Percentiles rank a stretch among this genome's conserved stretches.
Evolutionary conservation across 2,888 invertebrate species (phyloP).

Genomic region (Boloria selene): DNA sequence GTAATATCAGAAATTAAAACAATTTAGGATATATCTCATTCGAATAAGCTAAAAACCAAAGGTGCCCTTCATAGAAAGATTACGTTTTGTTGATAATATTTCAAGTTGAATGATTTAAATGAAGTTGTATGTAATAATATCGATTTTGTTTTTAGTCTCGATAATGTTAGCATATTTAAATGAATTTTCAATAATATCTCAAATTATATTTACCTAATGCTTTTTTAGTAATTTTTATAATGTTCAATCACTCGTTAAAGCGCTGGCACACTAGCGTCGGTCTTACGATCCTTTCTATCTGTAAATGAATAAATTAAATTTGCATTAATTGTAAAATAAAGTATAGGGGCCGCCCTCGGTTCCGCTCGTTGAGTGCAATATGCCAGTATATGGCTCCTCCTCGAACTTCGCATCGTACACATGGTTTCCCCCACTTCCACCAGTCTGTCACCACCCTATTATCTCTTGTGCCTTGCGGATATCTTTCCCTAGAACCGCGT

Average conservation of each 20-base stretch:
- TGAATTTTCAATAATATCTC: constrained; percentile 79
- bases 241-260: constrained; percentile 80
- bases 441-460: constrained; percentile 50
- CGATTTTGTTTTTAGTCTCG: constrained; percentile 78
- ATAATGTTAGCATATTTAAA: constrained; percentile 78
- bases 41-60: constrained; percentile 91
- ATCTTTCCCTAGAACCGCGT: constrained; percentile 42
- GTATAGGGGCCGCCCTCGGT: constrained; percentile 53
- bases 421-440: constrained; percentile 28
- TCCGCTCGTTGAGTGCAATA: constrained; percentile 56
- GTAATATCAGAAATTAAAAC: constrained; percentile 77
- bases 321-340: constrained; percentile 56
- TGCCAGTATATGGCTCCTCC: constrained; percentile 54
- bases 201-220: constrained; percentile 81
- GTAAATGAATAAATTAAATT: constrained; percentile 56
- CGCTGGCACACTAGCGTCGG: constrained; percentile 81
- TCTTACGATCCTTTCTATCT: constrained; percentile 71
- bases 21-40: constrained; percentile 82
- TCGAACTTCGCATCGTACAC: constrained; percentile 51
- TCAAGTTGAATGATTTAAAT: constrained; percentile 80
- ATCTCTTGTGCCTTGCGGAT: constrained; percentile 76
- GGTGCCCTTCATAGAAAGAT: constrained; percentile 88
- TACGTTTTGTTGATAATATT: constrained; percentile 82
- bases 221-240: constrained; percentile 79
- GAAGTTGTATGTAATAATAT: constrained; percentile 78